Percentiles rank a stretch among this genome's conserved stretches.
These are phyloP conservation scores for Clinocottus analis DNA, from an alignment of 2,113 vertebrate species.

Conservation along the genomic window DNA sequence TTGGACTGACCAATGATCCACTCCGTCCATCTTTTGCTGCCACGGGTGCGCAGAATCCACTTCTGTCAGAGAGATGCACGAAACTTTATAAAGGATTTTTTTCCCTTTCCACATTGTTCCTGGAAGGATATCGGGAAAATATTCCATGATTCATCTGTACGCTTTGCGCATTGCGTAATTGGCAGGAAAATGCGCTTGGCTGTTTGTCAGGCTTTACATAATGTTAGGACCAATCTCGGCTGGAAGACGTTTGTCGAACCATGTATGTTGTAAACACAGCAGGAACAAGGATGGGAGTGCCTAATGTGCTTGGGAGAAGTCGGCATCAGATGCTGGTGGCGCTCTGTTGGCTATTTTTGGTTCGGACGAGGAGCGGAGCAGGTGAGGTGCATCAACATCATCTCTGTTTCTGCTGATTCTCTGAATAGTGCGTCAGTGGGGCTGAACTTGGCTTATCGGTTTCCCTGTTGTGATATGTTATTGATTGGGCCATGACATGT, in stretches of 20 bases:
- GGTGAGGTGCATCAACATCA: slow-evolving; percentile 64
- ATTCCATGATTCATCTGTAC: slow-evolving; percentile 21
- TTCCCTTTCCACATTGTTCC: background rate
- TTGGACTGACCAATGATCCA: background rate
- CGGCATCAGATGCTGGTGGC: slow-evolving; percentile 52
- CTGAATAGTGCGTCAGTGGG: background rate
- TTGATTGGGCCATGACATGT: background rate
- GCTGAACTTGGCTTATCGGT: background rate
- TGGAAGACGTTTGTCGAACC: slow-evolving; percentile 17
- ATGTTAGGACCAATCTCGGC: slow-evolving; percentile 25
- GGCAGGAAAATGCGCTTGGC: slow-evolving; percentile 28
- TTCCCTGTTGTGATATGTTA: background rate
- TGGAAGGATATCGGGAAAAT: background rate
- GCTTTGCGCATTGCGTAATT: slow-evolving; percentile 52
- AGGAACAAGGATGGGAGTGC: slow-evolving; percentile 21
- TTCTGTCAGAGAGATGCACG: background rate
- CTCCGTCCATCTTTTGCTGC: background rate
- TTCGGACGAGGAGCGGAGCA: slow-evolving; percentile 60
- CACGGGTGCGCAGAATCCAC: background rate
- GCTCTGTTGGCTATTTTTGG: slow-evolving; percentile 56
- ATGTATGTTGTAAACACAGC: slow-evolving; percentile 26
- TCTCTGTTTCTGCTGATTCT: background rate
- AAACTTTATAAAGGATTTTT: slow-evolving; percentile 1
- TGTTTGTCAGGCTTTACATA: background rate
- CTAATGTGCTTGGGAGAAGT: slow-evolving; percentile 42